phyloP scores from a whole-genome alignment of 2,113 vertebrate species.

The Chlamydotis undulata region DNA sequence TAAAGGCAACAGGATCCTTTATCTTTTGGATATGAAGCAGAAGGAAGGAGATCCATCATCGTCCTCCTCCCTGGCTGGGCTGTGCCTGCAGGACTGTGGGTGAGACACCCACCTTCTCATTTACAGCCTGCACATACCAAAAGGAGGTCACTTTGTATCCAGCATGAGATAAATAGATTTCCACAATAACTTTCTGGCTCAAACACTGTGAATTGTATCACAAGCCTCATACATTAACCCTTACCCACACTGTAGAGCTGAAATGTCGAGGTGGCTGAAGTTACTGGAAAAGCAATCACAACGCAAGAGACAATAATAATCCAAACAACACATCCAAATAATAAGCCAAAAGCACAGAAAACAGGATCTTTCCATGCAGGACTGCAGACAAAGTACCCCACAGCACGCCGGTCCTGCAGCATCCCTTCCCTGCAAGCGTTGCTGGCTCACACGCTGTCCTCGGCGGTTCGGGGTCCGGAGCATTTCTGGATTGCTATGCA shows the following conservation, averaged over 20 bases:
- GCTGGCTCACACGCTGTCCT: neutral
- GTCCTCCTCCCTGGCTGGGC: accelerated
- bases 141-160: neutral
- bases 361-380: accelerated
- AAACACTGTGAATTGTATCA: neutral
- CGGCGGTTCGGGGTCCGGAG: accelerated
- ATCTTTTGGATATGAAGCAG: neutral
- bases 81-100: accelerated
- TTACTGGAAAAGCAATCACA: neutral
- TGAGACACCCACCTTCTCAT: neutral
- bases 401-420: accelerated
- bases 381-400: neutral
- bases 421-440: neutral
- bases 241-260: neutral
- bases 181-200: neutral
- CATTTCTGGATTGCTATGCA: neutral
- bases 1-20: neutral
- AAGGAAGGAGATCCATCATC: neutral
- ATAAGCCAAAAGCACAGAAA: neutral
- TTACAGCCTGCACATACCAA: neutral
- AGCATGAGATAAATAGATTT: accelerated
- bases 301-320: neutral
- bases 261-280: neutral
- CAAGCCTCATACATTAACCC: neutral
- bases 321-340: neutral